phyloP scores from a whole-genome alignment of 2,797 vertebrate species.

The Novumbra hubbsi region DNA sequence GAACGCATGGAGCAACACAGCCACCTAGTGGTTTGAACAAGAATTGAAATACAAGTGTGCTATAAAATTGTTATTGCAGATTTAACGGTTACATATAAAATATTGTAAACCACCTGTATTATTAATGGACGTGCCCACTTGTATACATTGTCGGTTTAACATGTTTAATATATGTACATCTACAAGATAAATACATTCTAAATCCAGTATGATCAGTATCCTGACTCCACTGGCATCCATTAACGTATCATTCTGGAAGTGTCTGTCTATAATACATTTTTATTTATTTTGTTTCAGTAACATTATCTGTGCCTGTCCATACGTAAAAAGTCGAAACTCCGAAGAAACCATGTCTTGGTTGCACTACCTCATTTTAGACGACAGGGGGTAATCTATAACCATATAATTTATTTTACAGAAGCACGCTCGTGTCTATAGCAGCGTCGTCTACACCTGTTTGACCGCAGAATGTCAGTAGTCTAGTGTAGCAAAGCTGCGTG shows the following conservation, averaged over 20 bases:
- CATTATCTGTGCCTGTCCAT: no score
- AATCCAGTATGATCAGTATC: not conserved
- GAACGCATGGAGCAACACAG: not conserved
- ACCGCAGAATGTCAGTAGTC: constrained; percentile 4
- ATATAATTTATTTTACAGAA: constrained; percentile 20
- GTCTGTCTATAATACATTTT: not conserved
- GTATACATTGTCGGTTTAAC: not conserved
- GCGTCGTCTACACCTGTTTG: not conserved
- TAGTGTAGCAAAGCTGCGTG: not conserved
- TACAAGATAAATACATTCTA: not conserved
- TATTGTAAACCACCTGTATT: not conserved
- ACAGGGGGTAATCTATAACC: constrained; percentile 58
- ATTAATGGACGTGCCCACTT: not conserved
- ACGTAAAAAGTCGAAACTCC: no score
- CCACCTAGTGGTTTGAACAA: not conserved
- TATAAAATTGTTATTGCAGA: no score
- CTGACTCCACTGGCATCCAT: not conserved
- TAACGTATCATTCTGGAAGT: not conserved
- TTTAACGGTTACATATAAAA: not conserved
- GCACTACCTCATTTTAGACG: constrained; percentile 7
- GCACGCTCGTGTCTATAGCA: not conserved
- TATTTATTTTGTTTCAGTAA: not conserved
- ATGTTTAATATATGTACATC: not conserved
- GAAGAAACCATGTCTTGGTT: not conserved
- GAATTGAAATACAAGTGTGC: not conserved